Conservation (phyloP, 2,888 invertebrate species). For the Ctena decussata region DNA sequence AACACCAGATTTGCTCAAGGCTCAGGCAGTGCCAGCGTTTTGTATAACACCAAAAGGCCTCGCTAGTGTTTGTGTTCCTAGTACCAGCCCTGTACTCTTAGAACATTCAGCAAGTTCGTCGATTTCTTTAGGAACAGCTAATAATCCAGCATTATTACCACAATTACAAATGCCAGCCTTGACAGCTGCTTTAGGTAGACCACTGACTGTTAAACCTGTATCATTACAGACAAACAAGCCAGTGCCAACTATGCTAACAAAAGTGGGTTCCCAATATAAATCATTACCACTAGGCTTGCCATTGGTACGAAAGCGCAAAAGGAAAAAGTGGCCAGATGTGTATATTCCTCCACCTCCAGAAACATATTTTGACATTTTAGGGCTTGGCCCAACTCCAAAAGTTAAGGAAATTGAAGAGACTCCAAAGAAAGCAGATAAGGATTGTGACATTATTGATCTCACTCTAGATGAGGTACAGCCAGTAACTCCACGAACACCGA, state of each 20-base stretch:
- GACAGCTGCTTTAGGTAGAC: neutral
- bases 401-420: slow-evolving; percentile 56
- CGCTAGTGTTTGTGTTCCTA: no score
- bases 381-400: slow-evolving; percentile 56
- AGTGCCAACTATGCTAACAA: slow-evolving; percentile 50
- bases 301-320: slow-evolving; percentile 2
- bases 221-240: slow-evolving; percentile 9
- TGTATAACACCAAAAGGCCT: no score
- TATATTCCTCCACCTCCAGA: slow-evolving; percentile 62
- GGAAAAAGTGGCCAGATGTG: slow-evolving; percentile 44
- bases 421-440: slow-evolving; percentile 56
- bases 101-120: neutral
- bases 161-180: neutral
- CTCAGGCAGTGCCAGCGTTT: no score
- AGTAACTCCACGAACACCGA: slow-evolving; percentile 66
- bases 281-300: slow-evolving; percentile 58
- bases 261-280: slow-evolving; percentile 53
- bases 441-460: slow-evolving; percentile 70
- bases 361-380: slow-evolving; percentile 56
- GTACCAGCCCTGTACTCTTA: neutral
- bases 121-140: neutral
- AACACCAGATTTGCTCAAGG: no score
- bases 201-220: neutral
- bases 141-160: neutral
- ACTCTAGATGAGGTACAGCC: slow-evolving; percentile 79